Percentiles rank a stretch among this genome's conserved stretches.
These are phyloP conservation scores for Pseudomyrmex dendroicus DNA, from an alignment of 1,140 invertebrate genomes.

Conservation along the genomic window DNA sequence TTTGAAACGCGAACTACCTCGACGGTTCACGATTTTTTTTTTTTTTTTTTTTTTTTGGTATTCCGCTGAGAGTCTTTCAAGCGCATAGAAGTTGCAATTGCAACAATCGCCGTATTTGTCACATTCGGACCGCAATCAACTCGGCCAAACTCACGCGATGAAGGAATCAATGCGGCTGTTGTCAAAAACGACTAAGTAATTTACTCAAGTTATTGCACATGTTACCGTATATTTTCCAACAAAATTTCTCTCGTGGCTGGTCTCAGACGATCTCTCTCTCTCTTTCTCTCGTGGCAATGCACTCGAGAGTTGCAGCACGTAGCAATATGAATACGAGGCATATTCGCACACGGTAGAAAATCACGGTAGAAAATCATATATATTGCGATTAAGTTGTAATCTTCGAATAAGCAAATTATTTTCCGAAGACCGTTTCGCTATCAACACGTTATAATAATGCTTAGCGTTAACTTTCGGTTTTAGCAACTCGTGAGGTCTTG, in stretches of 20 bases:
- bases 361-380: constrained; percentile 58
- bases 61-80: neutral
- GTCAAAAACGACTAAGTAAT: neutral
- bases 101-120: constrained; percentile 28
- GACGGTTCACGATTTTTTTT: neutral
- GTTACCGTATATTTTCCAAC: neutral
- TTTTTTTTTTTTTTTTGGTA: neutral
- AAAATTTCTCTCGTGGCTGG: constrained; percentile 26
- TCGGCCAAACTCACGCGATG: neutral
- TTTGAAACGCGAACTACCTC: neutral
- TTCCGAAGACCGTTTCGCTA: constrained; percentile 62
- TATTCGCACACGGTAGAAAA: constrained; percentile 12
- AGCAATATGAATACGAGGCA: constrained; percentile 35
- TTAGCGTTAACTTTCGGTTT: constrained; percentile 22
- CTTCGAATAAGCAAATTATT: constrained; percentile 73
- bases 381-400: constrained; percentile 71
- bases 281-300: constrained; percentile 10
- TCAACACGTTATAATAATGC: constrained; percentile 64
- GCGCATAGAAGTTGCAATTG: neutral
- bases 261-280: neutral
- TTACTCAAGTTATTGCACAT: constrained; percentile 17
- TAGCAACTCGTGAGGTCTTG: constrained; percentile 30
- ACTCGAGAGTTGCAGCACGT: constrained; percentile 29
- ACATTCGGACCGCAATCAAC: neutral
- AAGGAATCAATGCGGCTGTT: constrained; percentile 24